phyloP scores from a whole-genome alignment of 2,113 vertebrate genomes.

The Aplodontia rufa region DNA sequence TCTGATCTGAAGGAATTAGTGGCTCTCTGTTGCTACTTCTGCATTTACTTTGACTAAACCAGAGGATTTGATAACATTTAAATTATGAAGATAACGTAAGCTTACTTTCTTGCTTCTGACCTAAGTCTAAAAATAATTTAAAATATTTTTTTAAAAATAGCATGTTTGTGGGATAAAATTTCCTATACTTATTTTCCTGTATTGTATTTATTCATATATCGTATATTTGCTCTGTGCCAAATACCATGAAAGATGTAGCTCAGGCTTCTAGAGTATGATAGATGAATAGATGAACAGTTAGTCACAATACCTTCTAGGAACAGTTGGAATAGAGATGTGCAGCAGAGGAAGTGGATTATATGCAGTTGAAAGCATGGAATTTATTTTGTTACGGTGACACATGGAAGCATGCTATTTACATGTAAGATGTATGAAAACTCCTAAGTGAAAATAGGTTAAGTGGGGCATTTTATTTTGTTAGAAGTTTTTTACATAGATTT shows the following conservation, averaged over 20 bases:
- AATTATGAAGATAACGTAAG: background rate
- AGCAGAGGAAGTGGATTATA: background rate
- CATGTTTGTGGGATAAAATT: background rate
- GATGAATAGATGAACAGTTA: background rate
- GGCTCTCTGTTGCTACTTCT: background rate
- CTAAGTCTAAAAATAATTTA: background rate
- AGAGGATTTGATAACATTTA: background rate
- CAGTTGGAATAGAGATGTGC: background rate
- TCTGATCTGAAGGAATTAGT: background rate
- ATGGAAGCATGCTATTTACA: background rate
- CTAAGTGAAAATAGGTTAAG: background rate
- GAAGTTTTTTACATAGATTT: background rate
- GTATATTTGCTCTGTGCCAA: background rate
- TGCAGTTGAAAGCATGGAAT: background rate
- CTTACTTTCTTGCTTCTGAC: background rate
- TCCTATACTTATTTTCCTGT: background rate
- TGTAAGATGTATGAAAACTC: background rate
- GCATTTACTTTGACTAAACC: background rate
- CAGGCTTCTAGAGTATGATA: background rate
- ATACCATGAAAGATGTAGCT: background rate
- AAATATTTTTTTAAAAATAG: constrained; percentile 10
- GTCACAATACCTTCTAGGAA: background rate
- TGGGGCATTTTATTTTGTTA: background rate
- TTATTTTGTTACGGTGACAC: background rate
- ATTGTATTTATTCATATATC: background rate